Evolutionary conservation across 30 jellyfish, hydroid and myxozoan genomes (phyloP).

Genomic region (Pelagia noctiluca): DNA sequence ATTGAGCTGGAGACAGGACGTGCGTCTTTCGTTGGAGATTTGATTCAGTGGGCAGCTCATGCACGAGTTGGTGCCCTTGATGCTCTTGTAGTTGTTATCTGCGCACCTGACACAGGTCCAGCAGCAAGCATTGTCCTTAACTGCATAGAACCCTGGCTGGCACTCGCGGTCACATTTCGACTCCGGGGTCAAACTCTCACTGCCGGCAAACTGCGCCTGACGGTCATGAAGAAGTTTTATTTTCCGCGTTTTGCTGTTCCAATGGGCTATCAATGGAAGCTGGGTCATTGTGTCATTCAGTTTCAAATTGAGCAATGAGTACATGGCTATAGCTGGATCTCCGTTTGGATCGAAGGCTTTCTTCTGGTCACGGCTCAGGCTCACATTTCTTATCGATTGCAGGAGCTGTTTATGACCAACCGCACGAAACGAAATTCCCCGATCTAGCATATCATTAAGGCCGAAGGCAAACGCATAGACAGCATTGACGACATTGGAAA

Average conservation of each 20-base stretch:
- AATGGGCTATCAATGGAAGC: slow-evolving; percentile 39
- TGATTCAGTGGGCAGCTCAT: slow-evolving; percentile 24
- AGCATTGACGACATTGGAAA: slow-evolving; percentile 67
- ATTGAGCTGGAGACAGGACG: slow-evolving; percentile 36
- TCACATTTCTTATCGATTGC: slow-evolving; percentile 26
- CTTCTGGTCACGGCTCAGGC: slow-evolving; percentile 59
- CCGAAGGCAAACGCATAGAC: slow-evolving; percentile 72
- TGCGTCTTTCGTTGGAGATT: slow-evolving; percentile 30
- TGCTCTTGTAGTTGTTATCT: slow-evolving; percentile 49
- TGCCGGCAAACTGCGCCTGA: slow-evolving; percentile 39
- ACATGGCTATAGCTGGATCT: slow-evolving; percentile 65
- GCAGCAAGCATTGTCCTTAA: slow-evolving; percentile 59
- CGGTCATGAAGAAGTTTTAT: slow-evolving; percentile 4
- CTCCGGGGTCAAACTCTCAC: slow-evolving; percentile 25
- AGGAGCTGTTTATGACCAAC: slow-evolving; percentile 7
- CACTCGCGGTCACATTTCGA: slow-evolving; percentile 78
- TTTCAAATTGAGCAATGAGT: slow-evolving; percentile 56
- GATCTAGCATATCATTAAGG: slow-evolving; percentile 14
- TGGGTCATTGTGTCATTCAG: slow-evolving; percentile 12
- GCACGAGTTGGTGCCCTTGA: slow-evolving; percentile 42
- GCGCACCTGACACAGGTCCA: slow-evolving; percentile 83
- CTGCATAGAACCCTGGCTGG: slow-evolving; percentile 64
- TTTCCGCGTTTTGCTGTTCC: slow-evolving; percentile 56
- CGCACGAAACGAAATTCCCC: neutral
- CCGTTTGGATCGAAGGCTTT: slow-evolving; percentile 55